A percentile compares a stretch with the other conserved stretches of the same genome.
Evolutionary conservation across 2,113 vertebrate genomes (phyloP).

Genomic region (Austrofundulus limnaeus): DNA sequence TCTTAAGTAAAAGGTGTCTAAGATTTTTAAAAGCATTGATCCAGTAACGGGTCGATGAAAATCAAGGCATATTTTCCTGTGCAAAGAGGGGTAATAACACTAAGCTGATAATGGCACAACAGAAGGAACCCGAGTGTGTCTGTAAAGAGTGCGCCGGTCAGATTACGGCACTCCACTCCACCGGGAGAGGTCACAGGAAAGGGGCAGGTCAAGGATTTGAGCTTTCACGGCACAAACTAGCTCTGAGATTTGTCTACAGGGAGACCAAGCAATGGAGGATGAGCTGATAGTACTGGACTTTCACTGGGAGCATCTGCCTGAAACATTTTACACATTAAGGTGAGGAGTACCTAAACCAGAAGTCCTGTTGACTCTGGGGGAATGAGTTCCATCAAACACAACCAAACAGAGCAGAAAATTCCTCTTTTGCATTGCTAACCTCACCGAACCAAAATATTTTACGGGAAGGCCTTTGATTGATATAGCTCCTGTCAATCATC

Average conservation of each 20-base stretch:
- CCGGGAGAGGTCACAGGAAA: conserved; percentile 72
- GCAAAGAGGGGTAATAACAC: conserved; percentile 90
- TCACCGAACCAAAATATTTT: conserved; percentile 46
- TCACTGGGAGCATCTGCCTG: conserved; percentile 63
- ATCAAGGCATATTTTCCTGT: conserved; percentile 86
- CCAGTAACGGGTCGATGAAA: conserved; percentile 88
- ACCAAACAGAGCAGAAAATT: conserved; percentile 47
- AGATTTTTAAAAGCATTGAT: conserved; percentile 99
- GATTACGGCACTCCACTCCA: conserved; percentile 64
- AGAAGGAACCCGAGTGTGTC: conserved; percentile 58
- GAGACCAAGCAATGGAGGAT: conserved; percentile 24
- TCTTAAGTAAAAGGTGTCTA: conserved; percentile 97
- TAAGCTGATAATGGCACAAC: conserved; percentile 84
- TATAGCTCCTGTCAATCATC: conserved; percentile 37
- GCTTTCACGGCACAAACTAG: conserved; percentile 38
- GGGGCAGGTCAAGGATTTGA: conserved; percentile 72
- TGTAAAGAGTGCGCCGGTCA: conserved; percentile 71
- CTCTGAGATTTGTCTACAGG: conserved; percentile 58
- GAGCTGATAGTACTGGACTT: conserved; percentile 56
- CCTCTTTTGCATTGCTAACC: conserved; percentile 42
- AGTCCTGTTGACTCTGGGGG: conserved; percentile 48
- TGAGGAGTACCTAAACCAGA: conserved; percentile 63
- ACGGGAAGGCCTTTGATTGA: conserved; percentile 43
- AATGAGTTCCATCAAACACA: conserved; percentile 56
- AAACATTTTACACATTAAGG: conserved; percentile 75